These are phyloP conservation scores for Drosophila meridionalis DNA, from an alignment of 2,888 invertebrate species.

Conservation along the genomic window DNA sequence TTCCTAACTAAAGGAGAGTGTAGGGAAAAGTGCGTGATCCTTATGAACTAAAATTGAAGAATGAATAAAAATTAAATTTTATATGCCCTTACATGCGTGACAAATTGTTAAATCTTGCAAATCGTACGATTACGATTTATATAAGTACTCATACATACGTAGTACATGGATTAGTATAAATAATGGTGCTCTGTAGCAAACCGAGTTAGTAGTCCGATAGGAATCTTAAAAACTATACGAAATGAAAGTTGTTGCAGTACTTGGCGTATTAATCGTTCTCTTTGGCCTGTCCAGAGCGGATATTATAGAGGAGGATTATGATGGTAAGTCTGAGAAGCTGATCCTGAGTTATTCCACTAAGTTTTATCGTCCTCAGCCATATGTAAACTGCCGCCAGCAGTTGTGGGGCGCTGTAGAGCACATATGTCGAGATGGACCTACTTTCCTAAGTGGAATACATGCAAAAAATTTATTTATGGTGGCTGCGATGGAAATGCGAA, in stretches of 20 bases:
- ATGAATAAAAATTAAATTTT: too few species aligned
- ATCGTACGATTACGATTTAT: too few species aligned
- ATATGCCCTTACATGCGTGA: too few species aligned
- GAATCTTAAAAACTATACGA: constrained; percentile 11
- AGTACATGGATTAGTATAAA: constrained; percentile 46
- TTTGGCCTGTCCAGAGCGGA: constrained; percentile 49
- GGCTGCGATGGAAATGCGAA: too few species aligned
- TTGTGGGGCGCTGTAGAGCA: too few species aligned
- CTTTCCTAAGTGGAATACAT: too few species aligned
- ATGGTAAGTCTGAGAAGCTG: constrained; percentile 37
- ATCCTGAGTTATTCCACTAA: rapidly evolving
- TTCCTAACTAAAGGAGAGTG: too few species aligned
- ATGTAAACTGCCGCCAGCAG: constrained; percentile 34
- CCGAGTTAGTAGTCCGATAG: constrained; percentile 41
- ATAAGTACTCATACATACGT: too few species aligned
- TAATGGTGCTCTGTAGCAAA: background rate
- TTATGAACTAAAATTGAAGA: too few species aligned
- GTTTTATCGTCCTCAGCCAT: constrained; percentile 17
- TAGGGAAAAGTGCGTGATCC: too few species aligned
- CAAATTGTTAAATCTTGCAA: too few species aligned
- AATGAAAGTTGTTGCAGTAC: constrained; percentile 51
- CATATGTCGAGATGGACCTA: constrained; percentile 30
- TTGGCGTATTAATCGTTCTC: constrained; percentile 57
- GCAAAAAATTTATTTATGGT: too few species aligned
- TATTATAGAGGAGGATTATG: background rate